Base-by-base conservation (phyloP, 1,140 invertebrate genomes). In the Mya arenaria region DNA sequence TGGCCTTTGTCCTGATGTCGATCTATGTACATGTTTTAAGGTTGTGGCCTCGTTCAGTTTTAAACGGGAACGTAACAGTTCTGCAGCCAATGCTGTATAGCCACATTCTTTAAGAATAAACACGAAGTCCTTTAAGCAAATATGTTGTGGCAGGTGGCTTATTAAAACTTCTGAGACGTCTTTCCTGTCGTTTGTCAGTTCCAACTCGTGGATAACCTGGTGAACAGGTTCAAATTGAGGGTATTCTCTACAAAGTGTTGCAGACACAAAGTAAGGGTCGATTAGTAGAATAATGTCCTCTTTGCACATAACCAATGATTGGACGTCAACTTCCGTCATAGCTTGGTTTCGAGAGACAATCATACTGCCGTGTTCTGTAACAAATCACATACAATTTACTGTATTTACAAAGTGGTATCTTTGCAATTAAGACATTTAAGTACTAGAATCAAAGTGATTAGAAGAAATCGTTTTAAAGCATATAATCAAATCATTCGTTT, bases 91-190 rank as follows among this genome's bases (percentile, higher is more conserved):
- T 15, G 4, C 4, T 6, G 32, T 66, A 23, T 66, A 66, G 1
- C 63, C 63, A 66, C 63, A 66, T 36, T 37, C 41, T 37, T 66
- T 37, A 66, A 66, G 32, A 37, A 66, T 32, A 5, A 17, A 30
- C 4, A 37, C 34, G 6, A 66, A 66, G 41, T 36, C 15, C 5
- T 66, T n/a, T 37, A 66, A 37, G 19, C 37, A n/a, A 37, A 66
- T n/a, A 37, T 19, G n/a, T 37, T 23, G 41, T 66, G 63, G 63
- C 25, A 66, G 13, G 17, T 66, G 63, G 25, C 34, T 37, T 13
- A 66, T 28, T 5, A 66, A 37, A 66, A 37, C 36, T 6, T 66
- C 63, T 19, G 4, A 66, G 2, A 66, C 23, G 10, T 4, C 25
- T 37, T 4, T 17, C n/a, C 63, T 66, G 2, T 66, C 34, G 25